Base-by-base conservation (phyloP, 2,113 vertebrate species). In the Progne subis region DNA sequence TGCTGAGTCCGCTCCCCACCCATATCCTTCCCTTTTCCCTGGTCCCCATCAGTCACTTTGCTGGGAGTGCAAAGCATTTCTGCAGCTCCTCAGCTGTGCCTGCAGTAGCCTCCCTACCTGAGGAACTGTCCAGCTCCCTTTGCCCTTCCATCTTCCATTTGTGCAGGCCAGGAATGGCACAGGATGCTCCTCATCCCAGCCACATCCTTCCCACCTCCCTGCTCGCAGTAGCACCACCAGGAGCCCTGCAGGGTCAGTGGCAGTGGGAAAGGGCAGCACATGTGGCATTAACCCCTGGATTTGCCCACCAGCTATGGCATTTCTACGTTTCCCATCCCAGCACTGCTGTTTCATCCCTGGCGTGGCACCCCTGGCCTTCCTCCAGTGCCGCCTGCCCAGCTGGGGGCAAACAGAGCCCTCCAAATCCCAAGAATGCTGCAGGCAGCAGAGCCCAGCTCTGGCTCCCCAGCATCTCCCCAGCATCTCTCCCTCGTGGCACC, bases 1-100 rank as follows among this genome's bases (percentile, higher is more conserved):
- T 71, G 50, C 81, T 84, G 76, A 70, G 65, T 18, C 91, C 52
- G 19, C 32, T 96, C 79, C 90, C 65, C 76, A 88, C 84, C 82
- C 83, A 29, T 57, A 39, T 71, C 68, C 87, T 69, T 59, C 63
- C 49, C 39, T 59, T 37, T 77, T 39, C 46, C 55, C 60, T 28
- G 15, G 37, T 37, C 44, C 69, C 44, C 49, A 32, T 59, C 94
- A 75, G 76, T 69, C 65, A 43, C 77, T 93, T 92, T 52, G 52
- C 80, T 87, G 53, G 50, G 3, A 24, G 44, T 14, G 5, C 53
- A 75, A 64, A 94, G n/a, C 4, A 3, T 74, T 82, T 65, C 47
- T 43, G 46, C 67, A 65, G 18, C 31, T 87, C 44, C 47, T 92
- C 59, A 74, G 47, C 32, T 31, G 23, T 55, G 31, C 65, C 69